Evolutionary conservation across 2,888 invertebrate species (phyloP), one percentile per base, ranked within the genome.

Genomic region (Drosophila anceps): DNA sequence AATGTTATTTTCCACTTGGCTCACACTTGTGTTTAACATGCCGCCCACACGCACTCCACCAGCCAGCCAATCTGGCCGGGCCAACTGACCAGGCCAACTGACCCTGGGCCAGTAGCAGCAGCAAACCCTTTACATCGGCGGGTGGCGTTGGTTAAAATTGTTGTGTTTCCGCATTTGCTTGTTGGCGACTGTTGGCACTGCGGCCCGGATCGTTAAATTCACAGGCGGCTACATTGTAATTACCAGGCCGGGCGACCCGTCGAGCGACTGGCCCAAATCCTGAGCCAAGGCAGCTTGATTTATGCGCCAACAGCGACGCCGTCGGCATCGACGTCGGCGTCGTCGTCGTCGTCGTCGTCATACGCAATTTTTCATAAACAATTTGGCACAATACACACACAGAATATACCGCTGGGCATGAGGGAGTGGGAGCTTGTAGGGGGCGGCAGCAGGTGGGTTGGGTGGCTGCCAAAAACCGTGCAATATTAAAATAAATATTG

Each of bases 1-100:
- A 88, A 90, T 88, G 90, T 88, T 88, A 88, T 88, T 90, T 88
- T 90, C 89, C 87, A 87, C 90, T 90, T 86, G 90, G 84, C 86
- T 86, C 86, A 85, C 88, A 90, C 88, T 86, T 85, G 79, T 83
- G 86, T 90, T 77, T 46, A 85, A 85, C 83, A 81, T 90, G 77
- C 81, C 75, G 73, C 66, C 80, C 63, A 48, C 74, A 76, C 81
- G 80, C 86, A 82, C 81, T 53, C 29, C 44, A 24, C n/a, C 39
- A 27, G 51, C 55, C 73, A 59, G 61, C 71, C 77, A 50, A 43
- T 44, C 55, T 61, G 41, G 15, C 57, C 35, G 35, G 44, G 59
- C 48, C 27, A 69, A 69, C 71, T 82, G 73, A 70, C 80, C 85
- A 65, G 55, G 46, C 77, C 41, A 83, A 69, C 72, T 77, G 86